phyloP scores from a whole-genome alignment of 2,888 invertebrate species.

The Tenthredo distinguenda region DNA sequence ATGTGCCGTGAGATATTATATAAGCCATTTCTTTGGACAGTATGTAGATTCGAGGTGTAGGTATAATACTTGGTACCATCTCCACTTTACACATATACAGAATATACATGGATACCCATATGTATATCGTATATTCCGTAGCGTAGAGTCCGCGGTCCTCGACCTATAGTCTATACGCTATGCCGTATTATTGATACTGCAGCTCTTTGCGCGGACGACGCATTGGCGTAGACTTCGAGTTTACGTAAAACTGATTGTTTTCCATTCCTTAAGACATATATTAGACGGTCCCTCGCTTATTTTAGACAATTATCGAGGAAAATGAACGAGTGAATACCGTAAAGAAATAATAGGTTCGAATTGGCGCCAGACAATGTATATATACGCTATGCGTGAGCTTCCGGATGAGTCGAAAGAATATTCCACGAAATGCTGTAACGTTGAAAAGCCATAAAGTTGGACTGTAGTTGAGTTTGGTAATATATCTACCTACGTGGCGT shows the following conservation, averaged over 20 bases:
- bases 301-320: neutral
- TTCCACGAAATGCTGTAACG: constrained; percentile 28
- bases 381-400: constrained; percentile 10
- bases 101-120: neutral
- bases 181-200: constrained; percentile 50
- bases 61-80: constrained; percentile 22
- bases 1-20: constrained; percentile 31
- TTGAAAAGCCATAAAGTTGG: constrained; percentile 17
- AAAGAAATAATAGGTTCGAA: neutral
- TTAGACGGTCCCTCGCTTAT: neutral
- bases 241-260: neutral
- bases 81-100: constrained; percentile 14
- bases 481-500: constrained; percentile 20
- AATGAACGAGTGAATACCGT: neutral
- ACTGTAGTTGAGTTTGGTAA: constrained; percentile 12
- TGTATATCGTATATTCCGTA: neutral
- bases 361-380: neutral
- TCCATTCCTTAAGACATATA: no score
- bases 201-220: constrained; percentile 43
- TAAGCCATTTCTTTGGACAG: constrained; percentile 30
- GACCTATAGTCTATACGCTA: constrained; percentile 48
- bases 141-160: constrained; percentile 45
- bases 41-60: neutral
- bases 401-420: constrained; percentile 33
- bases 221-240: constrained; percentile 41